phyloP scores from a whole-genome alignment of 1,140 invertebrate genomes.

The Zaprionus ghesquierei region DNA sequence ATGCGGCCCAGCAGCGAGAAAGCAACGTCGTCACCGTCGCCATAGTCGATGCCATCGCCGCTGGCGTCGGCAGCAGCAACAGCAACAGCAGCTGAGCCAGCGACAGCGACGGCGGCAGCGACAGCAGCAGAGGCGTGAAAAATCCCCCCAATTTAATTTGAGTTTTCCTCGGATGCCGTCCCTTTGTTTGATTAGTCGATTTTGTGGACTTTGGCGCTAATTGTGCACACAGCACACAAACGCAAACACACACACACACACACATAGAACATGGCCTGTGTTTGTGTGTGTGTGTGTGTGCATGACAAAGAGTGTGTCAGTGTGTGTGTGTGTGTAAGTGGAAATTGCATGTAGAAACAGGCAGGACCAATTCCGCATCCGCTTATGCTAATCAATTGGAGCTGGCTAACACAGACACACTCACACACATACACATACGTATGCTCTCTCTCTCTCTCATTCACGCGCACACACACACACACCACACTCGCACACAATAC shows the following conservation, averaged over 20 bases:
- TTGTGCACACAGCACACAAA: conserved; percentile 44
- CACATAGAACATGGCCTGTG: neutral
- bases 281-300: neutral
- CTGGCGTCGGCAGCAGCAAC: neutral
- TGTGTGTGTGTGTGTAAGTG: conserved; percentile 4
- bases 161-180: conserved; percentile 40
- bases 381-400: conserved; percentile 63
- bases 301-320: neutral
- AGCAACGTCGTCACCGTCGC: conserved; percentile 4
- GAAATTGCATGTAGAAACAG: conserved; percentile 41
- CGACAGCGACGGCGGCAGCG: conserved; percentile 1
- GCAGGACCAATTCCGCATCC: conserved; percentile 36
- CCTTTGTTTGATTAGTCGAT: conserved; percentile 66
- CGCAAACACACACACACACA: conserved; percentile 8
- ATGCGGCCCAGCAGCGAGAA: conserved; percentile 22
- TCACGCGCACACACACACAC: conserved; percentile 12
- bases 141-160: conserved; percentile 60
- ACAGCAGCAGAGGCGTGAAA: conserved; percentile 53
- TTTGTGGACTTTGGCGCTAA: conserved; percentile 66
- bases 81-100: conserved; percentile 25
- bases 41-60: neutral
- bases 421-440: conserved; percentile 11
- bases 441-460: neutral
- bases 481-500: conserved; percentile 12
- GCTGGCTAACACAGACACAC: conserved; percentile 37